Evolutionary conservation across 2,797 vertebrate genomes (phyloP).

Genomic region (Astyanax mexicanus): DNA sequence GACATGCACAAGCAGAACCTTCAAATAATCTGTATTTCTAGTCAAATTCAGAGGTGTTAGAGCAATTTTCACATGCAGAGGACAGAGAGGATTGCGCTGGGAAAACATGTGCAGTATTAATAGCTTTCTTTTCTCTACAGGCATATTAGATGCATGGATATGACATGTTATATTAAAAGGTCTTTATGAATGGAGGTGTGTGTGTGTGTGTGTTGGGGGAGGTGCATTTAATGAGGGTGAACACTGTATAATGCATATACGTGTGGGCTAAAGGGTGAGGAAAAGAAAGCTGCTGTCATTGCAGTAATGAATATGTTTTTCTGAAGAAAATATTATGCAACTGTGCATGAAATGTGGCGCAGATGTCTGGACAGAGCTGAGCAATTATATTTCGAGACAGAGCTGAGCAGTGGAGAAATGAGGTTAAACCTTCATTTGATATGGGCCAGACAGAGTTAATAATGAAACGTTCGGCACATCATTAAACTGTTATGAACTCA

Average conservation of each 20-base stretch:
- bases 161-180: neutral
- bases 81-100: neutral
- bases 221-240: conserved; percentile 40
- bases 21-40: conserved; percentile 4
- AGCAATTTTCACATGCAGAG: conserved; percentile 6
- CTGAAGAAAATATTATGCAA: conserved; percentile 67
- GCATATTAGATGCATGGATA: neutral
- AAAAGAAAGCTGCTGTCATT: conserved; percentile 59
- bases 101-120: neutral
- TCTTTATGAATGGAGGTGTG: conserved; percentile 3
- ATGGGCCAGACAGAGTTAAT: conserved; percentile 9
- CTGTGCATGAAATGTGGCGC: conserved; percentile 39
- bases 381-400: conserved; percentile 42
- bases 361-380: conserved; percentile 47
- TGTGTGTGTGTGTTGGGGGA: neutral
- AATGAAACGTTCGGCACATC: conserved; percentile 7
- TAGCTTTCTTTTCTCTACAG: neutral
- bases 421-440: conserved; percentile 1
- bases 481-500: conserved; percentile 17
- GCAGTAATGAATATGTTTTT: conserved; percentile 71
- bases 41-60: neutral
- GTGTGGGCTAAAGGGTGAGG: conserved; percentile 16
- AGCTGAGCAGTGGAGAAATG: conserved; percentile 16
- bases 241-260: conserved; percentile 41
- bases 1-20: neutral